Base-by-base conservation (phyloP, 2,797 vertebrate genomes). In the Sebastes aleutianus region DNA sequence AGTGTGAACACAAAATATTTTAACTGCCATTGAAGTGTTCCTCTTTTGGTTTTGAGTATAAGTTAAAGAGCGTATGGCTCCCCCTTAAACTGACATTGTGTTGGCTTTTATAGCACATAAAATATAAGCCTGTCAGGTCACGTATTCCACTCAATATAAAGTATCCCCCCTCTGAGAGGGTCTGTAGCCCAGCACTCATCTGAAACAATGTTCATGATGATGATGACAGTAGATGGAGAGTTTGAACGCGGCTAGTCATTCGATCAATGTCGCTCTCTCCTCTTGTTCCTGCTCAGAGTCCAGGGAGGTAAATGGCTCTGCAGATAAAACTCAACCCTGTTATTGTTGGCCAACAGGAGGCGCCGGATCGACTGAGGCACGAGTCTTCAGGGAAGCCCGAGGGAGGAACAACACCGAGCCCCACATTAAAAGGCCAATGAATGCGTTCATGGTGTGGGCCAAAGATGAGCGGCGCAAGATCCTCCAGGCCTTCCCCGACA, bases 371-470 rank as follows among this genome's bases (percentile, higher is more conserved):
- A 96, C 97, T 53, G 99, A 99, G 94, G 98, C 99, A 0, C 96
- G 99, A 76, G 98, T 99, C 88, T 99, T 98, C 96, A 96, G 99
- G 95, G 99, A 99, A 91, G 93, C 98, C 27, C 94, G 99, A 71
- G 98, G 99, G 87, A 95, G 99, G 61, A 98, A 97, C 95, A 99
- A 90, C 95, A 99, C 97, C 6, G 99, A 99, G 93, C 99, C 99
- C 9, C 98, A 99, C 96, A 99, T 99, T 96, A 99, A 99, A 90
- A 95, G 98, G 94, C 98, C 98, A 87, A 99, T 99, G 98, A 99
- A 99, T 62, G 98, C 98, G 36, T 99, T 99, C 96, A 99, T 99
- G 98, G 98, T 99, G 90, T 99, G 98, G 98, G 98, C 98, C 50
- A 99, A 99, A 92, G 98, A 99, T 4, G 99, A 99, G 91, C 96